A percentile compares a stretch with the other conserved stretches of the same genome.
These are phyloP conservation scores for Gila orcuttii DNA, from an alignment of 2,113 vertebrate species.

Conservation along the genomic window DNA sequence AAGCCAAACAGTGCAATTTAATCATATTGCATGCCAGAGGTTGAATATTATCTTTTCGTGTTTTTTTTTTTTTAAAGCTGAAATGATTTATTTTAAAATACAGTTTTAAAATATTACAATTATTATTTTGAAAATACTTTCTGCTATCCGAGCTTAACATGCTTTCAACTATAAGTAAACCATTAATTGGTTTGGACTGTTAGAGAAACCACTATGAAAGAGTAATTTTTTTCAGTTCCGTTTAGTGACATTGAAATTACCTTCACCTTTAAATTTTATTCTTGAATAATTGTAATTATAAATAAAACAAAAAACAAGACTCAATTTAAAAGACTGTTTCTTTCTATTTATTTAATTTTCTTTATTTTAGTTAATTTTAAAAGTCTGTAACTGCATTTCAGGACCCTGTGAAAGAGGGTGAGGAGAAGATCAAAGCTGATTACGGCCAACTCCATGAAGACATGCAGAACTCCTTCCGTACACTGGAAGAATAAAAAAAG, in stretches of 20 bases:
- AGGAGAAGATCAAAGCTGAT: conserved; percentile 92
- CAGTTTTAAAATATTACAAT: background rate
- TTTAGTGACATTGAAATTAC: background rate
- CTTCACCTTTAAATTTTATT: background rate
- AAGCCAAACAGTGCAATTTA: background rate
- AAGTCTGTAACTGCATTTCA: conserved; percentile 57
- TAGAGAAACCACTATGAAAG: background rate
- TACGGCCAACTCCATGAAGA: conserved; percentile 93
- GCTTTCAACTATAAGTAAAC: background rate
- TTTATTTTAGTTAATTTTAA: background rate
- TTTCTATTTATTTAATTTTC: background rate
- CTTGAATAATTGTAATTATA: background rate
- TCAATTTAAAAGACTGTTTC: background rate
- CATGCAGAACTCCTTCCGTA: conserved; percentile 97
- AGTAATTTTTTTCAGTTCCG: no score
- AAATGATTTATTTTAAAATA: background rate
- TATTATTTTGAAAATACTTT: background rate
- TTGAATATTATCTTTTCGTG: background rate
- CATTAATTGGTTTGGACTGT: background rate
- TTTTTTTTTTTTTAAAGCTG: background rate
- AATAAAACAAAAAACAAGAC: background rate
- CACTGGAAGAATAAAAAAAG: conserved; percentile 87
- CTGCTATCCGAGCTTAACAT: background rate
- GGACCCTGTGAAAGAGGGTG: conserved; percentile 96
- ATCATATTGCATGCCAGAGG: background rate